Conservation (phyloP, 2,797 vertebrate genomes). For the Chrosomus eos region DNA sequence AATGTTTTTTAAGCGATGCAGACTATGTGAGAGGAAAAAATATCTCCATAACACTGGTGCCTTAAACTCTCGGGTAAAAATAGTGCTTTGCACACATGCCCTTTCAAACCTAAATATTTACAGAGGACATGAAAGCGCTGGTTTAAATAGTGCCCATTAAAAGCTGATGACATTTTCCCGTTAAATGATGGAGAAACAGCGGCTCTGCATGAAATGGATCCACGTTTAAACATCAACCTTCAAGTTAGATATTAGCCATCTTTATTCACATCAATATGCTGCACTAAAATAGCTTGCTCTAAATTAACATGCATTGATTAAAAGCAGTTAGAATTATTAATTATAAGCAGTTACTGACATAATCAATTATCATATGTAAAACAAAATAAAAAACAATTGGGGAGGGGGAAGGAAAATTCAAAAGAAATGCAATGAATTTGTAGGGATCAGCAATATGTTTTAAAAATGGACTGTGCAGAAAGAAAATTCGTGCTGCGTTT, state of each 20-base stretch:
- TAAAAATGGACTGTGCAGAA: conserved; percentile 4
- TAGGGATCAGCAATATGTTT: not conserved
- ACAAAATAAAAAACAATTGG: not conserved
- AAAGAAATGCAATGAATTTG: conserved; percentile 29
- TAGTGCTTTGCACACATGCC: conserved; percentile 67
- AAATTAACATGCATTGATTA: conserved; percentile 19
- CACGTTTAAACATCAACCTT: conserved; percentile 64
- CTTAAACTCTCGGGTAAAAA: conserved; percentile 70
- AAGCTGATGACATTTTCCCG: conserved; percentile 67
- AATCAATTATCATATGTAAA: conserved; percentile 8
- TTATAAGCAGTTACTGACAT: conserved; percentile 7
- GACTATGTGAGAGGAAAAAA: conserved; percentile 53
- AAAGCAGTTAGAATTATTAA: conserved; percentile 28
- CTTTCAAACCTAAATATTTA: conserved; percentile 77
- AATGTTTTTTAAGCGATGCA: conserved; percentile 62
- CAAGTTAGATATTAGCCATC: conserved; percentile 59
- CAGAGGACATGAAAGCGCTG: conserved; percentile 74
- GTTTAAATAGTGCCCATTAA: conserved; percentile 73
- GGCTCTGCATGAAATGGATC: conserved; percentile 55
- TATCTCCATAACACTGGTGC: conserved; percentile 62
- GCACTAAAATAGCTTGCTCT: conserved; percentile 46
- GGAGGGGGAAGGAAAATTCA: not conserved
- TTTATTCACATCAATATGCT: conserved; percentile 48
- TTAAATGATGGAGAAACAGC: conserved; percentile 51
- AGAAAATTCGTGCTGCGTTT: not conserved